phyloP scores from a whole-genome alignment of 1,140 invertebrate genomes.

The Hypothenemus hampei region DNA sequence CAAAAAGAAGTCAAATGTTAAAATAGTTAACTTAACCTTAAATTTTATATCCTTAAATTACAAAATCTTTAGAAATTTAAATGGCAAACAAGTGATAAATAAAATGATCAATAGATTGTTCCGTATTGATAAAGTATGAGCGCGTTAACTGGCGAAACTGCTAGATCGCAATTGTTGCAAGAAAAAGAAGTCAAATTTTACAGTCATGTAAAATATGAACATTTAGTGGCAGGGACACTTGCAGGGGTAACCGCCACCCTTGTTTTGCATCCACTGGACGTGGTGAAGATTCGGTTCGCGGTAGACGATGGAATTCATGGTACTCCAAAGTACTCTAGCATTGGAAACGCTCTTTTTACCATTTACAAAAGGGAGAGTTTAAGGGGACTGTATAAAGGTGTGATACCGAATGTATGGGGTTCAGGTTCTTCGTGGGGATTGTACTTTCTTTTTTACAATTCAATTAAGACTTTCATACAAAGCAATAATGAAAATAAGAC shows the following conservation, averaged over 20 bases:
- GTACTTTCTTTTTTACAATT: constrained; percentile 97
- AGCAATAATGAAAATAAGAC: constrained; percentile 69
- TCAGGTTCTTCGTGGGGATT: constrained; percentile 95
- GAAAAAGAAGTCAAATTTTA: constrained; percentile 46
- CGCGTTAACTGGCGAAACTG: constrained; percentile 4
- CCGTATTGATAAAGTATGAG: too few relatives aligned
- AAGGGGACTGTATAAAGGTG: constrained; percentile 87
- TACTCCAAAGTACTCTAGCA: constrained; percentile 81
- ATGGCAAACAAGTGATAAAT: too few relatives aligned
- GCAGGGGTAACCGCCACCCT: constrained; percentile 90
- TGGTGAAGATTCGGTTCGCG: constrained; percentile 96
- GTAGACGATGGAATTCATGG: constrained; percentile 83
- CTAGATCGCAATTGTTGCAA: background rate
- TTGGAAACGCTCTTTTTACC: constrained; percentile 76
- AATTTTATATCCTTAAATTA: too few relatives aligned
- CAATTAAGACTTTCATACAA: constrained; percentile 84
- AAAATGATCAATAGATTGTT: too few relatives aligned
- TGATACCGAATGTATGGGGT: constrained; percentile 92
- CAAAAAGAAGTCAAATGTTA: too few relatives aligned
- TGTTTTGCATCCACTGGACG: constrained; percentile 85
- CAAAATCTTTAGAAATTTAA: too few relatives aligned
- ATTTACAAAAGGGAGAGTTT: constrained; percentile 86
- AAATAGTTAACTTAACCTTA: too few relatives aligned
- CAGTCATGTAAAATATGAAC: constrained; percentile 80
- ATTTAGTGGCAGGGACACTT: constrained; percentile 89